Evolutionary conservation across 2,888 invertebrate species (phyloP), one percentile per base, ranked within the genome.

Genomic region (Dromius quadrimaculatus): DNA sequence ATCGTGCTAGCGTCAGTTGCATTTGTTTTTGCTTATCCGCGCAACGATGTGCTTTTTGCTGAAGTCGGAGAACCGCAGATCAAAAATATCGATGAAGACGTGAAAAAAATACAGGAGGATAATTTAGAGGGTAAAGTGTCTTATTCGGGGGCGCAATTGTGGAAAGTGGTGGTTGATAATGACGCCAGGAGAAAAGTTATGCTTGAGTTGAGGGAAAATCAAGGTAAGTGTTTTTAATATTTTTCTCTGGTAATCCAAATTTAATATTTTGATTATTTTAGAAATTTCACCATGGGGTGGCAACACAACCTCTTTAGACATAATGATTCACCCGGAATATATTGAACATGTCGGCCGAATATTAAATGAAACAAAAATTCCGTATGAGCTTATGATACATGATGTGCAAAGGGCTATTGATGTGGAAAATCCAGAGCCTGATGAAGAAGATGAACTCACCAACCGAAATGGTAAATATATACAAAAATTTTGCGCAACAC

Each of bases 341-440:
- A 80, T 91, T 57, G 83, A 85, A 50, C 87, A 87, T 73, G 89
- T 93, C 1, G 86, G 88, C 65, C 82, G 86, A 61, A 83, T 87
- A 66, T 85, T 95, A 32, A 83, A 84, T 66, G 84, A 87, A 36
- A 87, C 88, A 72, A 87, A 88, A 65, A 86, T 94, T 69, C 80
- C 86, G 17, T 92, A 87, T 78, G 86, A 89, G 62, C 84, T 94
- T n/a, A 82, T 92, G 45, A 92, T 94, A 76, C 87, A 90, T 59
- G 90, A 95, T 82, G 81, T 95, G 61, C 93, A 94, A 81, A 85
- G 85, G 76, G 90, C 90, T 54, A 94, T 94, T 72, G 88, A 93
- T 75, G 87, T 87, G 73, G 94, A 94, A 83, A 94, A 94, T 82
- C 92, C 92, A 47, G 86, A 87, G 1, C 87, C 87, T 69, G 86